phyloP scores from a whole-genome alignment of 2,797 vertebrate genomes.

The Australoheros facetus region DNA sequence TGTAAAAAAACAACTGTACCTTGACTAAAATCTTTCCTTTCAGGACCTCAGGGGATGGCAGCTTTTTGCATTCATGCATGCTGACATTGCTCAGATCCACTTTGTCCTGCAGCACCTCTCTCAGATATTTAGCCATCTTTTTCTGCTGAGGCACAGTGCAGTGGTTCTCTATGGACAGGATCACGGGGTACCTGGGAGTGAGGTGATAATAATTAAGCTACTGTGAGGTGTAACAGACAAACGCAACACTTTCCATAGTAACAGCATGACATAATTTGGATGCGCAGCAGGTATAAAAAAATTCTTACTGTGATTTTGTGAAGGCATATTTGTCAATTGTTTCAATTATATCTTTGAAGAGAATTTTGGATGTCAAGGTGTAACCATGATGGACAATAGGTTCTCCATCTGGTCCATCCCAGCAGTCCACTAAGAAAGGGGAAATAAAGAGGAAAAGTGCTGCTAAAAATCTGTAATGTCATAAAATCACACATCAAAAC shows the following conservation, averaged over 20 bases:
- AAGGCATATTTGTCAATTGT: slow-evolving; percentile 93
- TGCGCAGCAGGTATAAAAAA: neutral
- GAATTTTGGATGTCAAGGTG: slow-evolving; percentile 93
- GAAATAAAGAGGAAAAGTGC: neutral
- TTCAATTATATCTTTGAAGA: slow-evolving; percentile 90
- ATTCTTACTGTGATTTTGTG: slow-evolving; percentile 87
- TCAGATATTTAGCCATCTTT: slow-evolving; percentile 91
- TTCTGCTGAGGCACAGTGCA: slow-evolving; percentile 93
- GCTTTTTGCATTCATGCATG: slow-evolving; percentile 80
- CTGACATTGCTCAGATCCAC: slow-evolving; percentile 88
- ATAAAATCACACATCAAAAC: neutral
- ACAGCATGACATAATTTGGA: neutral
- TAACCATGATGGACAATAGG: slow-evolving; percentile 93
- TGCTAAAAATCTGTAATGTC: neutral
- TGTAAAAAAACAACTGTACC: slow-evolving; percentile 71
- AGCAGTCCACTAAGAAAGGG: slow-evolving; percentile 87
- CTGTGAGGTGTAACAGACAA: neutral
- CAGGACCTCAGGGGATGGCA: slow-evolving; percentile 91
- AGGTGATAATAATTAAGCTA: neutral
- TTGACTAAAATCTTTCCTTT: slow-evolving; percentile 95
- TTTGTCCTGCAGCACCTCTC: slow-evolving; percentile 90
- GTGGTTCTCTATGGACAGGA: slow-evolving; percentile 93
- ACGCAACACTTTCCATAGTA: neutral
- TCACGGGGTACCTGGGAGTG: slow-evolving; percentile 86
- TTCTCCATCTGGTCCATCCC: slow-evolving; percentile 92